Evolutionary conservation across 2,113 vertebrate species (phyloP).

Genomic region (Hemiprocne comata): DNA sequence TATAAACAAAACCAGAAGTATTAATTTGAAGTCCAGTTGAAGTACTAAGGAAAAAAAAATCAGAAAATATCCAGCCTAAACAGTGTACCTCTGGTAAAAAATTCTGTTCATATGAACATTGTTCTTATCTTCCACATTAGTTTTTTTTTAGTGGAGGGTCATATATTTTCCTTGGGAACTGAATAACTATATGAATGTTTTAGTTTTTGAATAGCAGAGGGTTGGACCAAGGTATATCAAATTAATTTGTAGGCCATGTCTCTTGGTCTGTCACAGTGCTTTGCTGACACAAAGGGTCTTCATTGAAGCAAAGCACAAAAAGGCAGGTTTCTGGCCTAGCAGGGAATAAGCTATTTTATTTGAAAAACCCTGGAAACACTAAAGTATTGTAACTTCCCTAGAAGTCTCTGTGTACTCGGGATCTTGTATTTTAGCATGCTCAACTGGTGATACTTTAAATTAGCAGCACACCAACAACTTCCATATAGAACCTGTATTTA

Average conservation of each 20-base stretch:
- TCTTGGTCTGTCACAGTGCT: background rate
- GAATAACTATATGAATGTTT: background rate
- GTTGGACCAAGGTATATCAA: background rate
- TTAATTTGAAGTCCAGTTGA: background rate
- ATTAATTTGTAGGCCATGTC: rapidly evolving
- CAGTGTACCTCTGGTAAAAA: background rate
- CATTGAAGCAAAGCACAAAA: background rate
- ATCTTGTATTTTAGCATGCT: background rate
- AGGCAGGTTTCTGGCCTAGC: background rate
- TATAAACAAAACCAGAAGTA: background rate
- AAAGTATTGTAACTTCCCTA: background rate
- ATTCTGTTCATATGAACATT: background rate
- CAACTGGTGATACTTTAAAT: background rate
- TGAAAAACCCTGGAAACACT: background rate
- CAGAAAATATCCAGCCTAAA: background rate
- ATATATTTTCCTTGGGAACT: background rate
- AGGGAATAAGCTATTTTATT: background rate
- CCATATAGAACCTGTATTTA: background rate
- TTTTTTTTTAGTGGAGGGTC: background rate
- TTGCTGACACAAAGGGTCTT: background rate
- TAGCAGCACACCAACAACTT: background rate
- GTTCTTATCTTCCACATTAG: background rate
- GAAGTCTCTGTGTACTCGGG: background rate
- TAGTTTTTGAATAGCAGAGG: background rate
- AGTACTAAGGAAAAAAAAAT: background rate